Conservation (phyloP, 2,888 invertebrate species). For the Dione juno region DNA sequence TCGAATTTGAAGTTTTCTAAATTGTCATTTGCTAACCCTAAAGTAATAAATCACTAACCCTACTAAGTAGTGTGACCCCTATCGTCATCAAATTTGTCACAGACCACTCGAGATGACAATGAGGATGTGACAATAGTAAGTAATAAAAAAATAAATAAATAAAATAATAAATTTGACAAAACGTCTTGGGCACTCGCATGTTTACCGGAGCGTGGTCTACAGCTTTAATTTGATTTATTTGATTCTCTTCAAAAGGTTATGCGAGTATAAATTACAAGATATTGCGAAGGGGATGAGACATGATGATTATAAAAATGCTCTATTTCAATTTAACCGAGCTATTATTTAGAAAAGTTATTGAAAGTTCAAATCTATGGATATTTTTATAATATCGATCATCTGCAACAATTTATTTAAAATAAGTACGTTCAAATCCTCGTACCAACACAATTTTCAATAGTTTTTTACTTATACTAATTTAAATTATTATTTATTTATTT, state of each 20-base stretch:
- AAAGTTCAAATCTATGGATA: conserved; percentile 28
- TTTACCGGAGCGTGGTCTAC: conserved; percentile 73
- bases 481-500: neutral
- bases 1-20: conserved; percentile 76
- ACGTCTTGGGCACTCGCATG: conserved; percentile 82
- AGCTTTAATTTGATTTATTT: conserved; percentile 83
- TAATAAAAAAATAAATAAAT: conserved; percentile 80
- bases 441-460: neutral
- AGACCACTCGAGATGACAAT: conserved; percentile 79
- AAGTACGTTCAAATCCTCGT: too few relatives aligned
- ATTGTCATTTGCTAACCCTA: conserved; percentile 73
- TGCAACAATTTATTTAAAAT: neutral
- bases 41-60: conserved; percentile 75
- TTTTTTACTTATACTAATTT: neutral
- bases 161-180: conserved; percentile 84
- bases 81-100: conserved; percentile 83
- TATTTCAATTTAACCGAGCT: conserved; percentile 46
- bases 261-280: conserved; percentile 70
- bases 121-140: conserved; percentile 69
- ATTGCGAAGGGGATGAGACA: conserved; percentile 55
- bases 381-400: neutral
- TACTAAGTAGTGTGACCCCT: conserved; percentile 70
- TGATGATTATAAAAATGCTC: conserved; percentile 50
- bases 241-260: conserved; percentile 76
- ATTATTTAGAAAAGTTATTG: conserved; percentile 52